These are phyloP conservation scores for Montipora sp. DNA, from an alignment of 64 coral and sea anemone species.

Conservation along the genomic window DNA sequence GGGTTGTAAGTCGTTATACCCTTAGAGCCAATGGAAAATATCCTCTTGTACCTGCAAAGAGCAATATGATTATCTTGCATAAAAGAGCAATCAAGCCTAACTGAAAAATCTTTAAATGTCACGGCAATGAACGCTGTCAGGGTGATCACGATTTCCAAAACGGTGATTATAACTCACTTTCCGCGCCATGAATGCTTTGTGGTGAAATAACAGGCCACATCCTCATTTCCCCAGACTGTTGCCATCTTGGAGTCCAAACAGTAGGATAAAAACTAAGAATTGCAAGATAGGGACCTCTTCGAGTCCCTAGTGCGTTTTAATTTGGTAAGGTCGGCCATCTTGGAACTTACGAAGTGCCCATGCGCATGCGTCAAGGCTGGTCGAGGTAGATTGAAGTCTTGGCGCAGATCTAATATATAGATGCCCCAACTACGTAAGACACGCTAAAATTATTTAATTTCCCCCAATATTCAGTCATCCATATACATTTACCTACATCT, in stretches of 20 bases:
- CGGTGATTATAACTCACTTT: conserved; percentile 73
- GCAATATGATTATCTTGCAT: background rate
- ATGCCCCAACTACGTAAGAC: too few relatives aligned
- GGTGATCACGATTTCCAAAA: background rate
- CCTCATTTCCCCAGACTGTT: conserved; percentile 93
- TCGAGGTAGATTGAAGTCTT: too few relatives aligned
- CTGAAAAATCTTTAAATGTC: background rate
- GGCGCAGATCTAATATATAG: too few relatives aligned
- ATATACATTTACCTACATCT: too few relatives aligned
- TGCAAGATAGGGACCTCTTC: background rate
- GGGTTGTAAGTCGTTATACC: conserved; percentile 98
- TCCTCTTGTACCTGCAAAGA: conserved; percentile 91
- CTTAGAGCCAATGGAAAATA: conserved; percentile 97
- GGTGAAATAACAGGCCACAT: conserved; percentile 96
- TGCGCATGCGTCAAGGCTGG: background rate
- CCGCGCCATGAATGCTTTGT: conserved; percentile 99
- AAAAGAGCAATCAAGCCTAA: conserved; percentile 16
- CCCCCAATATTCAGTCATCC: too few relatives aligned
- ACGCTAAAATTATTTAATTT: too few relatives aligned
- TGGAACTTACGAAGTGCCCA: background rate
- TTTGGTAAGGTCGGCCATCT: conserved; percentile 21
- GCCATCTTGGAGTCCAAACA: conserved; percentile 67
- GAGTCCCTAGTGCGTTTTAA: background rate
- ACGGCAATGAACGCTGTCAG: too few relatives aligned
- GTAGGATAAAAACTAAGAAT: background rate